A percentile compares a stretch with the other conserved stretches of the same genome.
Evolutionary conservation across 2,797 vertebrate species (phyloP).

Genomic region (Cuculus canorus): DNA sequence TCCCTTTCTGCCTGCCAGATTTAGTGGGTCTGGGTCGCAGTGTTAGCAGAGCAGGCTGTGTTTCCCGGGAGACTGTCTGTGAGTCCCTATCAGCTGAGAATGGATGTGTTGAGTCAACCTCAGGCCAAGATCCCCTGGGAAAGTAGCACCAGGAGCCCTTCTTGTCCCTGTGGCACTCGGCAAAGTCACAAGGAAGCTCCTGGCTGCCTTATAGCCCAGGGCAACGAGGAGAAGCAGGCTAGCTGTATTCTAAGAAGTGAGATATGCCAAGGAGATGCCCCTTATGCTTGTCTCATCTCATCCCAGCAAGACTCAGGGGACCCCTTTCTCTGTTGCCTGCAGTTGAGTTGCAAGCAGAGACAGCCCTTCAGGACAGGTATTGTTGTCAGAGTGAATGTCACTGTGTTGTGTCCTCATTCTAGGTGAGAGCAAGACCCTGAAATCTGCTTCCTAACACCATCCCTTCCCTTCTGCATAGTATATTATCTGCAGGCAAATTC

Average conservation of each 20-base stretch:
- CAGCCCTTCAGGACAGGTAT: not conserved
- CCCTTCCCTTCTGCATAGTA: not conserved
- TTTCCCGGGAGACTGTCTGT: not conserved
- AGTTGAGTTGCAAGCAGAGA: not conserved
- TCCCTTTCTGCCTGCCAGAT: not conserved
- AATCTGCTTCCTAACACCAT: not conserved
- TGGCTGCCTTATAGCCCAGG: not conserved
- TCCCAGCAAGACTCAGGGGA: not conserved
- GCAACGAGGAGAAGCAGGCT: not conserved
- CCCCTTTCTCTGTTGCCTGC: not conserved
- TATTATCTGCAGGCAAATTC: not conserved
- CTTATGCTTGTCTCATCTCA: not conserved
- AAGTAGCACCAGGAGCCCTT: not conserved
- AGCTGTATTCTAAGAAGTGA: not conserved
- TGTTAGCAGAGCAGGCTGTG: not conserved
- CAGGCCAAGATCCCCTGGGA: not conserved
- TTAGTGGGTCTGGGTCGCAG: not conserved
- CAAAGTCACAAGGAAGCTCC: not conserved
- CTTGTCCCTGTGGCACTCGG: not conserved
- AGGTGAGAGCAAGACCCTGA: not conserved
- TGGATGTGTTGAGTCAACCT: not conserved
- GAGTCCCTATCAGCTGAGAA: not conserved
- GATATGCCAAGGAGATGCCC: fast-evolving
- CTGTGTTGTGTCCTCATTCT: not conserved
- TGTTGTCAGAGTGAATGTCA: not conserved